Conservation (phyloP, 2,113 vertebrate species). For the Oryzias woworae region DNA sequence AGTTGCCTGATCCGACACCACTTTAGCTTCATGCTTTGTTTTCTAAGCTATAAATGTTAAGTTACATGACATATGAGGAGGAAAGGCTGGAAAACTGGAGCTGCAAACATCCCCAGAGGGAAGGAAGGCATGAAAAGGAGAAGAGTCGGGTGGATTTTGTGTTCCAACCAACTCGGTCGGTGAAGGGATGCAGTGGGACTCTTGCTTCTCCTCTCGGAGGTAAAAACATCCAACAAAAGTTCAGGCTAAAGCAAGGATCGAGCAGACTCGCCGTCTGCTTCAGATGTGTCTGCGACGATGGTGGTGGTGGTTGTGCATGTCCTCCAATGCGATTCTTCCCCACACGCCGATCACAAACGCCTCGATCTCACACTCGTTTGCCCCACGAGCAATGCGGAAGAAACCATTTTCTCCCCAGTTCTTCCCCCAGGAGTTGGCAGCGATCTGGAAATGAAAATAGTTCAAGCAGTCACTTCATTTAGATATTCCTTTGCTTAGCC, state of each 20-base stretch:
- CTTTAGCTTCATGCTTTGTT: constrained; percentile 34
- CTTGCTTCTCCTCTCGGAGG: constrained; percentile 19
- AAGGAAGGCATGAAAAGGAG: constrained; percentile 17
- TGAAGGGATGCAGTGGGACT: constrained; percentile 28
- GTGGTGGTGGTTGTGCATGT: constrained; percentile 83
- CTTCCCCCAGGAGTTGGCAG: constrained; percentile 95
- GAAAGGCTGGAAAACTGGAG: constrained; percentile 10
- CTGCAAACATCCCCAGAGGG: constrained; percentile 16
- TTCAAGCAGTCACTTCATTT: no score
- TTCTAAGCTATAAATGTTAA: constrained; percentile 47
- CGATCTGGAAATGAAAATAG: constrained; percentile 76
- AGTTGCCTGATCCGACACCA: constrained; percentile 39
- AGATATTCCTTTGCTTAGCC: no score
- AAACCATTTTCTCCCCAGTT: constrained; percentile 91
- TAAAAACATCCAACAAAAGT: constrained; percentile 10
- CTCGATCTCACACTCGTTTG: constrained; percentile 95
- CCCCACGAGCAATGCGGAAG: constrained; percentile 90
- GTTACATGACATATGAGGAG: constrained; percentile 9
- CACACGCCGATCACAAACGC: constrained; percentile 92
- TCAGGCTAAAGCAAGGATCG: constrained; percentile 32
- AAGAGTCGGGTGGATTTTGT: constrained; percentile 15
- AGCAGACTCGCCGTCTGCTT: constrained; percentile 17
- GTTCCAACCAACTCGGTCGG: constrained; percentile 20
- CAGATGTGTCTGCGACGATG: constrained; percentile 69
- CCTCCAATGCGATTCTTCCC: constrained; percentile 93